Conservation (phyloP, 2,888 invertebrate species). For the Chymomyza procnemis region DNA sequence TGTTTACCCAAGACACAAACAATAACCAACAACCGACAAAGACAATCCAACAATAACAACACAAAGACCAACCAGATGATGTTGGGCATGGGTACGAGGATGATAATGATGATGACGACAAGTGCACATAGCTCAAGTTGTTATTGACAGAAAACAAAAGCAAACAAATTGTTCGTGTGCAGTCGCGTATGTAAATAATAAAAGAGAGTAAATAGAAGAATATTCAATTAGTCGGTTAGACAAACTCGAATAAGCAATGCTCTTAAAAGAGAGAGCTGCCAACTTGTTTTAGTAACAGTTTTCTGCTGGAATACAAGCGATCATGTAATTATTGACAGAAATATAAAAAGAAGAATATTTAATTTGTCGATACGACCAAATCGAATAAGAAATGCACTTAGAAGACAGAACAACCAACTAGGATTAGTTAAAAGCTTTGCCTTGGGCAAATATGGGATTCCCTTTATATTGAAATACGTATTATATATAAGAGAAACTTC, state of each 20-base stretch:
- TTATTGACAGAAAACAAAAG: constrained; percentile 69
- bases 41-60: constrained; percentile 1
- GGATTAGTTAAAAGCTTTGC: no score
- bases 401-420: no score
- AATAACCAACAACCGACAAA: not conserved
- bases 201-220: not conserved
- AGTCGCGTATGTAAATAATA: constrained; percentile 64
- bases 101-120: constrained; percentile 57
- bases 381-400: no score
- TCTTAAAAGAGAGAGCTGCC: not conserved
- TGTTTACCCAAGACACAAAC: constrained; percentile 55
- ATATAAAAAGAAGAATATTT: no score
- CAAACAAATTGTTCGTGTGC: constrained; percentile 65
- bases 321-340: no score
- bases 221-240: not conserved
- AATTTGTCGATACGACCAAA: no score
- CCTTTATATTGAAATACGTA: no score
- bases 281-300: no score
- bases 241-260: not conserved
- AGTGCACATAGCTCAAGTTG: constrained; percentile 40
- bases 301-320: no score
- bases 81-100: constrained; percentile 15
- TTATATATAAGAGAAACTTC: no score
- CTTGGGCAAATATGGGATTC: no score
- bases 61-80: constrained; percentile 7